Conservation (phyloP, 2,113 vertebrate genomes). For the Myocastor coypus region DNA sequence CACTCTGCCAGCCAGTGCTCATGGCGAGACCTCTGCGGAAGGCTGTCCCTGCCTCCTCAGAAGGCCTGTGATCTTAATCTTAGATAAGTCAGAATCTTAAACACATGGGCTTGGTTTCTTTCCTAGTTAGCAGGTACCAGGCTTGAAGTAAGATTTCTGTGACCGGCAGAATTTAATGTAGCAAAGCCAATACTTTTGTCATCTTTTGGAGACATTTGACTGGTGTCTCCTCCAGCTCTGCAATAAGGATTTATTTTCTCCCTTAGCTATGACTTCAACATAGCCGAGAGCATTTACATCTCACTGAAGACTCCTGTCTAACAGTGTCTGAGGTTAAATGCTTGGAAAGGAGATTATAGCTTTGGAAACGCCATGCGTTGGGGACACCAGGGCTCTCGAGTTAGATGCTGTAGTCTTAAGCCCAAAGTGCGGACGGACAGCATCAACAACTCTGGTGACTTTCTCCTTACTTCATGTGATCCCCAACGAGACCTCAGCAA, state of each 20-base stretch:
- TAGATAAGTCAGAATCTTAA: background rate
- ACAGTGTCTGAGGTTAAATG: background rate
- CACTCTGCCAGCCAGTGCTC: background rate
- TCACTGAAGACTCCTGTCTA: background rate
- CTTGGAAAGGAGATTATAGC: background rate
- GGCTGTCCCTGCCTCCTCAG: background rate
- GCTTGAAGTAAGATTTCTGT: background rate
- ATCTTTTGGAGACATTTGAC: background rate
- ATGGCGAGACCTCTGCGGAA: accelerated
- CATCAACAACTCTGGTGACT: accelerated
- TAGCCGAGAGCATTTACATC: background rate
- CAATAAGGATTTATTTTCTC: background rate
- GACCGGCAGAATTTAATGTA: background rate
- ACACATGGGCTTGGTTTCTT: background rate
- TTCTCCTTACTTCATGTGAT: background rate
- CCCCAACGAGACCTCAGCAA: background rate
- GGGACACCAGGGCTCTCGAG: background rate
- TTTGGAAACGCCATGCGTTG: slow-evolving; percentile 1
- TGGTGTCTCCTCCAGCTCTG: background rate
- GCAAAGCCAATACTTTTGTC: background rate
- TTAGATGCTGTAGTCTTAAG: background rate
- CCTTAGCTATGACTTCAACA: background rate
- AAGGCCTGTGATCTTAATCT: background rate
- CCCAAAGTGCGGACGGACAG: background rate
- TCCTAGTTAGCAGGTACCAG: background rate